Evolutionary conservation across 2,113 vertebrate genomes (phyloP), one percentile per base, ranked within the genome.

Genomic region (Podocnemis expansa): DNA sequence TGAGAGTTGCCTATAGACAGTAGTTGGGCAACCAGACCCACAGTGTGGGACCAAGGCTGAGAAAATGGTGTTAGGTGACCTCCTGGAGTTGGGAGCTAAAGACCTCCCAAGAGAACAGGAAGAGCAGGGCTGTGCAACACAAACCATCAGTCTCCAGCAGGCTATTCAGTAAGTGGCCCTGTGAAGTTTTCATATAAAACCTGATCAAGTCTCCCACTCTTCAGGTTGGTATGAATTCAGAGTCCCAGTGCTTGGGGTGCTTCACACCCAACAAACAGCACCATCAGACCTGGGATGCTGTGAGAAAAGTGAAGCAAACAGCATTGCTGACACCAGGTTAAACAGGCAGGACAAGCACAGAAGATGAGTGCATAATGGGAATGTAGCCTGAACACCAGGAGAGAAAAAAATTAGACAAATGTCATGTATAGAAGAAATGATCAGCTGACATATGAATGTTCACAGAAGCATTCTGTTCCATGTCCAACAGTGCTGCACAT

Each of bases 361-460:
- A 67, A 67, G 60, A 67, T 52, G 83, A 89, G 79, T 0, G 1
- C 75, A 96, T 43, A 91, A 88, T 41, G 19, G 38, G 34, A 94
- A 94, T 73, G 25, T 60, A 27, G 80, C 88, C 38, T 70, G 88
- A 87, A 87, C 78, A 47, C 58, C 2, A 0, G 51, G 43, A 63
- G 49, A 96, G 43, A 90, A 75, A 88, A 88, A 89, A 93, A 93
- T 92, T 54, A 94, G 78, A 70, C 45, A 85, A 19, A 63, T 93
- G 43, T 80, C 52, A 93, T 79, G 78, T 38, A 78, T 31, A 88
- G 45, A 80, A 94, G 16, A 91, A 89, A 91, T 70, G 60, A 22
- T 88, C 88, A 0, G 0, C 38, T 91, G 25, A 3, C 43, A 85
- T 10, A 10, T 92, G 21, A 63, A 85, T 9, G 3, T 10, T 31